phyloP scores from a whole-genome alignment of 2,797 vertebrate species.

The Dicrostonyx torquatus region DNA sequence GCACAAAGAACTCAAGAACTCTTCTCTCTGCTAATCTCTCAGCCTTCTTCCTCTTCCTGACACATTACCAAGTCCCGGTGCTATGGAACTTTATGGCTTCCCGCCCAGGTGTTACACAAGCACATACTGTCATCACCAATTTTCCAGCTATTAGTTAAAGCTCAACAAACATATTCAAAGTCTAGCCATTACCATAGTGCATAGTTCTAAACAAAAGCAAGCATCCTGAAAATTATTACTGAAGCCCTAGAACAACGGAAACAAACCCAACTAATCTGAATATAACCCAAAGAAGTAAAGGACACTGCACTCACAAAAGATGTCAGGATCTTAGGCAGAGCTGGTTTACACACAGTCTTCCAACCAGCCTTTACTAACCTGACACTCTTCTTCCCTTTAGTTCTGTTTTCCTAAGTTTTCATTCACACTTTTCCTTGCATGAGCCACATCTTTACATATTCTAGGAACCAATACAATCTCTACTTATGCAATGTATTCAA shows the following conservation, averaged over 20 bases:
- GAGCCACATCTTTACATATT: neutral
- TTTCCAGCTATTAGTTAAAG: slow-evolving; percentile 49
- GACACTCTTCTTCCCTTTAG: slow-evolving; percentile 13
- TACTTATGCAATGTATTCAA: neutral
- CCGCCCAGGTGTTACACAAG: neutral
- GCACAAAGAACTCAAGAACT: neutral
- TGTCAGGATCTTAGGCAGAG: slow-evolving; percentile 21
- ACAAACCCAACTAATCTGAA: slow-evolving; percentile 2
- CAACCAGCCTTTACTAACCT: slow-evolving; percentile 10
- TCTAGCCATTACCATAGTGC: neutral
- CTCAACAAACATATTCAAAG: slow-evolving; percentile 24
- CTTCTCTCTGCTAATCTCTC: neutral
- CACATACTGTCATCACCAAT: neutral
- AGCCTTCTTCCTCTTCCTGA: neutral
- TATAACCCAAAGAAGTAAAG: neutral
- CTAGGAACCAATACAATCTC: neutral
- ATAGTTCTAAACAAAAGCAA: slow-evolving; percentile 47
- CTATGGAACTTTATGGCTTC: neutral
- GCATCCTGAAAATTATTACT: slow-evolving; percentile 19
- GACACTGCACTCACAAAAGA: neutral
- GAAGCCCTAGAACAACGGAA: slow-evolving; percentile 14
- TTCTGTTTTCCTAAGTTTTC: slow-evolving; percentile 23
- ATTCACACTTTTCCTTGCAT: neutral
- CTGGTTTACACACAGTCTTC: slow-evolving; percentile 5
- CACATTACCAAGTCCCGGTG: neutral